These are phyloP conservation scores for Macropodus opercularis DNA, from an alignment of 2,797 vertebrate genomes.

Conservation along the genomic window DNA sequence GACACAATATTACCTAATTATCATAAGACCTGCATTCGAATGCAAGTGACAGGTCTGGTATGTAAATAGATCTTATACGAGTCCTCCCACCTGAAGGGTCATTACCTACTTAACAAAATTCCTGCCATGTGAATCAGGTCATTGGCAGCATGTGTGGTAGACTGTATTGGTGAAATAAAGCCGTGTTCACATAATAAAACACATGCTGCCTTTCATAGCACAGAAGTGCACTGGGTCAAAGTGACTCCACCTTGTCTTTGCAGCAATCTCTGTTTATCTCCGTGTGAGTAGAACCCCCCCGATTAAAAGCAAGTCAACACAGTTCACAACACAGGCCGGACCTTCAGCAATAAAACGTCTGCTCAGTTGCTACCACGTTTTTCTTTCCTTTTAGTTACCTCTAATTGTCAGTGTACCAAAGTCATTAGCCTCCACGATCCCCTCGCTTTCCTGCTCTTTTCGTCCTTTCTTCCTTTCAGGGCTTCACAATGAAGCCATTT, in stretches of 20 bases:
- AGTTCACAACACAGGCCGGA: slow-evolving; percentile 27
- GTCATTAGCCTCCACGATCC: slow-evolving; percentile 48
- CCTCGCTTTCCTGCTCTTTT: slow-evolving; percentile 42
- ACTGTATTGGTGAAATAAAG: slow-evolving; percentile 18
- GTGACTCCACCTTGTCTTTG: slow-evolving; percentile 23
- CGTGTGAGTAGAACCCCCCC: slow-evolving; percentile 36
- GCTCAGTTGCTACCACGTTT: slow-evolving; percentile 22
- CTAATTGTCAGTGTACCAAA: slow-evolving; percentile 49
- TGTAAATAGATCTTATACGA: slow-evolving; percentile 2
- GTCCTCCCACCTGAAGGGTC: slow-evolving; percentile 4
- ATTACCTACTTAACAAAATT: not conserved
- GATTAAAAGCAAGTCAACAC: slow-evolving; percentile 31
- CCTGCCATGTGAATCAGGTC: slow-evolving; percentile 10
- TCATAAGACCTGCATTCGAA: no score
- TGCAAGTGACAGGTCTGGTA: no score
- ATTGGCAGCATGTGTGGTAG: slow-evolving; percentile 2
- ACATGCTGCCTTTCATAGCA: not conserved
- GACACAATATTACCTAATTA: no score
- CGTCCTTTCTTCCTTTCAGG: slow-evolving; percentile 63
- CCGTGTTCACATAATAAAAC: slow-evolving; percentile 33
- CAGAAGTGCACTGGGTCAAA: slow-evolving; percentile 25
- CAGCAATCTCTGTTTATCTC: slow-evolving; percentile 28
- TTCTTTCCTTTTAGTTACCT: slow-evolving; percentile 47
- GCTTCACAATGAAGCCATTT: slow-evolving; percentile 73
- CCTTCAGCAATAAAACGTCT: slow-evolving; percentile 32